Conservation (phyloP, 1,140 invertebrate genomes). For the Steinernema feltiae region DNA sequence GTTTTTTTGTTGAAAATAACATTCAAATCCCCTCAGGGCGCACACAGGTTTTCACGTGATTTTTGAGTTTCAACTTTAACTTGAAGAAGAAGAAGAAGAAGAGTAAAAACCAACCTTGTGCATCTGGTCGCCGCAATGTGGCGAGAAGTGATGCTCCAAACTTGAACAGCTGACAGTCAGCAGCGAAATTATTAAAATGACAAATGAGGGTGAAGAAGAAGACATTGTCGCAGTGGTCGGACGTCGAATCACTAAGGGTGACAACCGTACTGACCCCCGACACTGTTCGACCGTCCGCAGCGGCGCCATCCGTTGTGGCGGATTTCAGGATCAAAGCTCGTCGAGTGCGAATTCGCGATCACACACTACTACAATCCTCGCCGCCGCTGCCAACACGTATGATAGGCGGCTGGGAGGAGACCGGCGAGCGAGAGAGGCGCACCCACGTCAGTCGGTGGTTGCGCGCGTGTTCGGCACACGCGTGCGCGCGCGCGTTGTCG, state of each 20-base stretch:
- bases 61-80: background rate
- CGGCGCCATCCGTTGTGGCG: conserved; percentile 9
- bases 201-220: background rate
- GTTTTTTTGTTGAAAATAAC: background rate
- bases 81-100: background rate
- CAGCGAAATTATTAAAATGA: background rate
- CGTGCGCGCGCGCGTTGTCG: background rate
- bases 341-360: conserved; percentile 11
- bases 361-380: conserved; percentile 15
- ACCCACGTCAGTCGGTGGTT: background rate
- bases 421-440: too few species aligned
- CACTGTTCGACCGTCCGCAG: background rate
- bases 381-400: conserved; percentile 8
- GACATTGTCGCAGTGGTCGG: too few species aligned
- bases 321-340: conserved; percentile 15
- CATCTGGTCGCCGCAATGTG: background rate
- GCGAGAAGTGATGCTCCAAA: background rate
- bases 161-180: background rate
- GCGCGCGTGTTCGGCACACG: background rate
- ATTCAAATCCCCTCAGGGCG: background rate
- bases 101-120: conserved; percentile 11
- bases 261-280: background rate
- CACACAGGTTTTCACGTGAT: background rate
- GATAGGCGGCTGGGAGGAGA: conserved; percentile 14
- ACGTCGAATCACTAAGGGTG: too few species aligned